Conservation (phyloP, 2,888 invertebrate species). For the Drosophila lacicola region DNA sequence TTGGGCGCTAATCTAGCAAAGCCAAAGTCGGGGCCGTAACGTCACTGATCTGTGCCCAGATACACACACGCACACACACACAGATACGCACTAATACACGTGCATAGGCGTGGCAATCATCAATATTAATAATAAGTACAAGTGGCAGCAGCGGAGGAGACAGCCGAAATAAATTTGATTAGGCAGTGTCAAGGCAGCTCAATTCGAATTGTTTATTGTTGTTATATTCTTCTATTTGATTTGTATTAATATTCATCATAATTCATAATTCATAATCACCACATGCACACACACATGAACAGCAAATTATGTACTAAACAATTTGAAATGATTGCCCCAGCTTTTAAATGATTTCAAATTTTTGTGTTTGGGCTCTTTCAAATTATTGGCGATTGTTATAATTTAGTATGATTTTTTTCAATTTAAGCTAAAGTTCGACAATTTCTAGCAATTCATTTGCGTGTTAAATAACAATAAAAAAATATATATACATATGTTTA, state of each 20-base stretch:
- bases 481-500: background rate
- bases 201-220: constrained; percentile 37
- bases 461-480: background rate
- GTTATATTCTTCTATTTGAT: constrained; percentile 45
- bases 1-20: constrained; percentile 6
- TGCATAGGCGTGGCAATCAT: constrained; percentile 45
- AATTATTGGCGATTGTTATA: constrained; percentile 59
- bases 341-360: constrained; percentile 30
- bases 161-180: constrained; percentile 47
- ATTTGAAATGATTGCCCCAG: constrained; percentile 26
- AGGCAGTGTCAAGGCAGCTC: constrained; percentile 58
- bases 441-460: constrained; percentile 14
- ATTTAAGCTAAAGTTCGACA: constrained; percentile 64
- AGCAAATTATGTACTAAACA: constrained; percentile 9
- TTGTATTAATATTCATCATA: constrained; percentile 45
- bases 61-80: constrained; percentile 17
- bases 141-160: constrained; percentile 27
- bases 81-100: constrained; percentile 2
- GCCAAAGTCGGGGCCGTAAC: constrained; percentile 1
- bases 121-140: constrained; percentile 45
- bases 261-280: constrained; percentile 50
- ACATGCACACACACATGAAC: constrained; percentile 15
- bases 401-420: constrained; percentile 72
- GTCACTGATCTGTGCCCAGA: constrained; percentile 42
- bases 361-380: constrained; percentile 41